phyloP scores from a whole-genome alignment of 2,797 vertebrate species.

The Simalia tracyae region DNA sequence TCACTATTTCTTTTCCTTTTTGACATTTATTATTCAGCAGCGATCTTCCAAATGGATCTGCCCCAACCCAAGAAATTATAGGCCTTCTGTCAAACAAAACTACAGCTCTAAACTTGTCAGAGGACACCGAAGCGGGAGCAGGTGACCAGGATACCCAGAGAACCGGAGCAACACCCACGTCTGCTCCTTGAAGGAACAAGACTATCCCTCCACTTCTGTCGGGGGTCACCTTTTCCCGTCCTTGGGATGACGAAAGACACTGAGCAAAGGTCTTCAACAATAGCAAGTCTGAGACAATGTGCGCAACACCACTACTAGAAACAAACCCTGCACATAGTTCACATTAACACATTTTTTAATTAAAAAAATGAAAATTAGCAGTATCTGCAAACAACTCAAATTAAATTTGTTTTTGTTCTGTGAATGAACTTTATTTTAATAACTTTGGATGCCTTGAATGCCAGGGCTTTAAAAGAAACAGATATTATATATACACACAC shows the following conservation, averaged over 20 bases:
- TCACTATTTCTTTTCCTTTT: not conserved
- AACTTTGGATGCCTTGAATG: constrained; percentile 99
- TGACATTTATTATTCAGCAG: constrained; percentile 64
- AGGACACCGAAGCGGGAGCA: constrained; percentile 80
- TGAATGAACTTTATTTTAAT: constrained; percentile 99
- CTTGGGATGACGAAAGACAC: constrained; percentile 57
- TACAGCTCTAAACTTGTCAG: constrained; percentile 84
- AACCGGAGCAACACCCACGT: constrained; percentile 77
- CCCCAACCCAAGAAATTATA: constrained; percentile 84
- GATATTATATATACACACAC: constrained; percentile 75
- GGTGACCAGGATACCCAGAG: constrained; percentile 86
- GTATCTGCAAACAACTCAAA: constrained; percentile 99
- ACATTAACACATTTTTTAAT: constrained; percentile 84
- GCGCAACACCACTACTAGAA: constrained; percentile 81
- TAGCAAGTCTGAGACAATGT: constrained; percentile 76
- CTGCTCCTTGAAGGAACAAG: constrained; percentile 70
- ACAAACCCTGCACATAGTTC: constrained; percentile 83
- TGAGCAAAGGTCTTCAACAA: constrained; percentile 67
- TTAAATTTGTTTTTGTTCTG: constrained; percentile 99
- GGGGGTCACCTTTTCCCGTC: constrained; percentile 49
- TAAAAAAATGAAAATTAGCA: constrained; percentile 97
- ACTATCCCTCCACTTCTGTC: constrained; percentile 44
- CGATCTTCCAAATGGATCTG: constrained; percentile 91
- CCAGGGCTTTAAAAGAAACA: constrained; percentile 89
- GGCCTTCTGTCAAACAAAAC: constrained; percentile 88